A percentile compares a stretch with the other conserved stretches of the same genome.
Evolutionary conservation across 2,797 vertebrate species (phyloP).

Genomic region (Tolypeutes matacus): DNA sequence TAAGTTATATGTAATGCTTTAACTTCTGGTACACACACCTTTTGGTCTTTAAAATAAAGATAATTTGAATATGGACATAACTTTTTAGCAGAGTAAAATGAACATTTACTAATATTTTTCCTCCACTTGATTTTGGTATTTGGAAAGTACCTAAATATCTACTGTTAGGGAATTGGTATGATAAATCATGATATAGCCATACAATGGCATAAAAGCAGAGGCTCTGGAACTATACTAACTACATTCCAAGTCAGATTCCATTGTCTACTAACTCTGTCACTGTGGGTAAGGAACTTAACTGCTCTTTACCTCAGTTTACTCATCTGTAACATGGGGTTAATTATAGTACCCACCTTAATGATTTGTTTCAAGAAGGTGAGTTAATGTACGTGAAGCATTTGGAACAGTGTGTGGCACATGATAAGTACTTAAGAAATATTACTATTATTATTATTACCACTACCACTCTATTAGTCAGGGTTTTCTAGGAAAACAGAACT

Average conservation of each 20-base stretch:
- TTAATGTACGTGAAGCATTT: background rate
- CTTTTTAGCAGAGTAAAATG: slow-evolving; percentile 27
- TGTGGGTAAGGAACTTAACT: background rate
- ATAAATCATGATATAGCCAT: background rate
- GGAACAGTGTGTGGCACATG: background rate
- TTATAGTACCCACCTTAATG: background rate
- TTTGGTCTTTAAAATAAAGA: background rate
- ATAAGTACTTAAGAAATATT: background rate
- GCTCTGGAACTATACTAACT: background rate
- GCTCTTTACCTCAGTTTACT: background rate
- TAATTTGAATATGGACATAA: background rate
- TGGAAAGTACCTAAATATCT: background rate
- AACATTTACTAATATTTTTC: background rate
- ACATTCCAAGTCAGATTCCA: background rate
- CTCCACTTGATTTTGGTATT: background rate
- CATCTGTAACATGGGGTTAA: background rate
- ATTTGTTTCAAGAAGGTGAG: background rate
- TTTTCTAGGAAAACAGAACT: no score
- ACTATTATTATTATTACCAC: background rate
- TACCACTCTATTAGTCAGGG: no score
- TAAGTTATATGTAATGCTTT: background rate
- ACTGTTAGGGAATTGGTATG: background rate
- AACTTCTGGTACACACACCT: background rate
- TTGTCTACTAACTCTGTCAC: background rate
- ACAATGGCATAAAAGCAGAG: background rate